Evolutionary conservation across 2,113 vertebrate species (phyloP), one percentile per base, ranked within the genome.

Genomic region (Ploceus nigricollis): DNA sequence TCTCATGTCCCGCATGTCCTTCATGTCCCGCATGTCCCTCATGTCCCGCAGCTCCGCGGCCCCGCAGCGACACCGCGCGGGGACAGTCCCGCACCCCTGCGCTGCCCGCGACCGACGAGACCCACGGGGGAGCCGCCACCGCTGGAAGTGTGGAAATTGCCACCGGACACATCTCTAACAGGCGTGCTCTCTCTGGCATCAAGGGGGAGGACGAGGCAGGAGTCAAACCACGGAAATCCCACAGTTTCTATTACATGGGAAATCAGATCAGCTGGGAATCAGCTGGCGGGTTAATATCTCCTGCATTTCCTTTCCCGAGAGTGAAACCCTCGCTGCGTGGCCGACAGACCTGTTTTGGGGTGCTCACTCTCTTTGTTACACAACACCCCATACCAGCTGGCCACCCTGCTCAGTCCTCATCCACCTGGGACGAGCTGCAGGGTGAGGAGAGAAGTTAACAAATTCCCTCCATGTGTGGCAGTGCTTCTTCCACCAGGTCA

Each of bases 131-230:
- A 80, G 60, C 56, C 19, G 64, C 72, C 33, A 0, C 3, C 10
- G 1, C 45, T 15, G 47, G 40, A 11, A 30, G 18, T 0, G 35
- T 5, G 64, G 15, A 2, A 12, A n/a, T 9, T 6, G 61, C 47
- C 16, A 0, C 2, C 3, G 4, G 82, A 5, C 23, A 0, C 30
- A 5, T 47, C n/a, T 6, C 61, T 4, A 3, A 12, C 6, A 23
- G 65, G 10, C 15, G 1, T 0, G 15, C 3, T 51, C 63, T 37
- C 24, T 0, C 7, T 37, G 78, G 31, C 70, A 3, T 4, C 25
- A 2, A 8, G 48, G 27, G 21, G 6, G 47, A 75, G 78, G 25
- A 3, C 1, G 19, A n/a, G 65, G 80, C 53, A 13, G 58, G 80
- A 51, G 54, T 35, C 27, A 65, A 66, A 3, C 24, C 73, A 40